Conservation (phyloP, 1,140 invertebrate genomes). For the Magallana angulata region DNA sequence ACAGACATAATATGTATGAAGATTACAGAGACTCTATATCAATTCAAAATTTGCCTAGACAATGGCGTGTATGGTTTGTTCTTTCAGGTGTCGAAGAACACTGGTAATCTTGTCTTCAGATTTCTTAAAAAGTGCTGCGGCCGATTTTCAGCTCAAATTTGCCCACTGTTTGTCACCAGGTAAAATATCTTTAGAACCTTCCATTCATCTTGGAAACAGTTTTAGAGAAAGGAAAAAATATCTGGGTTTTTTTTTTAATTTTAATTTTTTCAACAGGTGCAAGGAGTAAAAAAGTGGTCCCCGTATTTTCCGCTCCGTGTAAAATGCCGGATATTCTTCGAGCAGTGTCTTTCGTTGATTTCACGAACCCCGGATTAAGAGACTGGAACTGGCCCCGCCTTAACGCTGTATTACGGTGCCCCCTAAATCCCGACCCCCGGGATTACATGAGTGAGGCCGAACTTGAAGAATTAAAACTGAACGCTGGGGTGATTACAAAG, state of each 20-base stretch:
- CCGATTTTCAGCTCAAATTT: constrained; percentile 54
- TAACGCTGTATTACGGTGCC: constrained; percentile 41
- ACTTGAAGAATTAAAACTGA: constrained; percentile 4
- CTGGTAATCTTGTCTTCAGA: constrained; percentile 46
- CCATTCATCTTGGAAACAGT: not conserved
- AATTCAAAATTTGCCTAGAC: too few relatives aligned
- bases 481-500: not conserved
- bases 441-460: not conserved
- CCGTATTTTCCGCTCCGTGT: constrained; percentile 39
- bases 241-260: not conserved
- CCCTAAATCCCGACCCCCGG: constrained; percentile 19
- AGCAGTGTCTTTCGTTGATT: constrained; percentile 45
- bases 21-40: too few relatives aligned
- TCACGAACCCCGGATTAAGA: constrained; percentile 37
- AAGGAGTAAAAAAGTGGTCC: constrained; percentile 44
- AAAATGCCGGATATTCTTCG: constrained; percentile 44
- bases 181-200: constrained; percentile 9
- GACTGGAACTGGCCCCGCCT: constrained; percentile 54
- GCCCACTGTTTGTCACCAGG: constrained; percentile 54
- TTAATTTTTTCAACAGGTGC: constrained; percentile 45
- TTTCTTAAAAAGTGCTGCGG: constrained; percentile 46
- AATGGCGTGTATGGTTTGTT: not conserved
- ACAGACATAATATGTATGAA: too few relatives aligned
- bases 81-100: constrained; percentile 48
- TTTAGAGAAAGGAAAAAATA: not conserved